Base-by-base conservation (phyloP, 2,888 invertebrate genomes). In the Amaurobius ferox region DNA sequence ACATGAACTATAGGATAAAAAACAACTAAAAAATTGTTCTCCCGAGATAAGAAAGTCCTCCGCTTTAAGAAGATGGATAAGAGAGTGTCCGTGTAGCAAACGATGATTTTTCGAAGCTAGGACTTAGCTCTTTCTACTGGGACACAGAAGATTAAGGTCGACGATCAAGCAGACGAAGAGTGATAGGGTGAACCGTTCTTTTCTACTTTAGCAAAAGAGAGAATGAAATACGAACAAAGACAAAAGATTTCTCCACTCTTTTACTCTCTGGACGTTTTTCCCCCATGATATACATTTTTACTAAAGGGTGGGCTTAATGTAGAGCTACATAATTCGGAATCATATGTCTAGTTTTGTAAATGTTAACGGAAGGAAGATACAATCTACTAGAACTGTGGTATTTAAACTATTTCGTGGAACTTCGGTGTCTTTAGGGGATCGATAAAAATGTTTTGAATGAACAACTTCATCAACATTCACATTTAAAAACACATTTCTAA, bases 1-100 rank as follows among this genome's bases (percentile, higher is more conserved):
- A 80, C 74, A 76, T 61, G 74, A 74, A 39, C 26, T 39, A 67
- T 35, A 68, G 68, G 55, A 30, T 55, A n/a, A 74, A 74, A 48
- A 70, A 6, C n/a, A 55, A 16, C 64, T 40, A 81, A 81, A 80
- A 67, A 73, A 73, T 55, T 80, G 71, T 44, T 76, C 81, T 76
- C 76, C 11, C 64, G 76, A 76, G 74, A 81, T 81, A 81, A 81
- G 76, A 62, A 81, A 76, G 81, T 81, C 72, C 66, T 79, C 19
- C 72, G 64, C 30, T 61, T 74, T 74, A 74, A 74, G 68, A 81
- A 81, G 81, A 81, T 76, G 74, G 70, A 83, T 83, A 83, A 83
- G 81, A 76, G 76, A 83, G 81, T 76, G 76, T 83, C 76, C 74
- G 40, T 76, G 32, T 76, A 76, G 81, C 76, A 83, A 76, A 83